Evolutionary conservation across 2,888 invertebrate species (phyloP).

Genomic region (Chaitophorus viminalis): DNA sequence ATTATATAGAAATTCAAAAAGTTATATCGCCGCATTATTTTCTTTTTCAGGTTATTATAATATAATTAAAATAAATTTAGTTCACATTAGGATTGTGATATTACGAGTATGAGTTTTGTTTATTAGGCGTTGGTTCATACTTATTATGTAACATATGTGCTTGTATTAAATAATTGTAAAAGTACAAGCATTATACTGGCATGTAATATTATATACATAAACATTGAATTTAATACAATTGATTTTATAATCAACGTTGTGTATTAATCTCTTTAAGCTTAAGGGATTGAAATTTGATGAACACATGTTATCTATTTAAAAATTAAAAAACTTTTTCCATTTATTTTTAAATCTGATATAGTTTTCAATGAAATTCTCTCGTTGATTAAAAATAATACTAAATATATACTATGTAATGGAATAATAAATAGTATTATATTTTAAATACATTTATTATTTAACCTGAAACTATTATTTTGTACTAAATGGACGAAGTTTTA

Average conservation of each 20-base stretch:
- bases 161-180: background rate
- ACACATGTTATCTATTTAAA: background rate
- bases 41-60: background rate
- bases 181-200: no score
- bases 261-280: background rate
- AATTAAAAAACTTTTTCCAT: slow-evolving; percentile 1
- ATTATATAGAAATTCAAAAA: background rate
- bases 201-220: background rate
- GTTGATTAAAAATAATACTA: background rate
- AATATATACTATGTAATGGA: background rate
- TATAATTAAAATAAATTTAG: background rate
- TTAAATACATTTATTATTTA: background rate
- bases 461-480: background rate
- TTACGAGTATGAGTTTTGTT: background rate
- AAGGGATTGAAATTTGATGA: background rate
- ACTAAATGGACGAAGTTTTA: background rate
- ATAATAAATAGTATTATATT: background rate
- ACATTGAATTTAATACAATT: background rate
- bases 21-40: background rate
- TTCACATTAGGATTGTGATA: background rate
- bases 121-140: background rate
- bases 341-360: background rate
- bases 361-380: background rate
- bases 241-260: background rate
- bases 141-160: background rate